Percentiles rank a stretch among this genome's conserved stretches.
phyloP scores from a whole-genome alignment of 2,888 invertebrate genomes.

The Trisateles emortualis region DNA sequence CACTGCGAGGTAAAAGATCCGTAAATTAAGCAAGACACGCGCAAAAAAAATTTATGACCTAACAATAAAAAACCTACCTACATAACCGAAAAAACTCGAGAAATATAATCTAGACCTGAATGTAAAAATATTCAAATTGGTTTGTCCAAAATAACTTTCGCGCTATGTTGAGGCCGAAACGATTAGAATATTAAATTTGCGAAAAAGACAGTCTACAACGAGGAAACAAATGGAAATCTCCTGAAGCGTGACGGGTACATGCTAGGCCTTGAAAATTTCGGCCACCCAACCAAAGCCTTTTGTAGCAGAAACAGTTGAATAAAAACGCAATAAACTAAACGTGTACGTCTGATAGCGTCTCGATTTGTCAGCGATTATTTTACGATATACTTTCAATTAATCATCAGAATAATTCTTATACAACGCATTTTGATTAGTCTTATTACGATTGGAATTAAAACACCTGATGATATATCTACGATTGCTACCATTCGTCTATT shows the following conservation, averaged over 20 bases:
- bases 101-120: constrained; percentile 53
- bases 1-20: constrained; percentile 54
- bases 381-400: constrained; percentile 68
- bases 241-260: constrained; percentile 71
- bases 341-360: constrained; percentile 66
- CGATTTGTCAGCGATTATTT: constrained; percentile 81
- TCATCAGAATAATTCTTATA: constrained; percentile 64
- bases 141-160: constrained; percentile 54
- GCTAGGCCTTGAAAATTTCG: constrained; percentile 79
- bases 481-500: constrained; percentile 46
- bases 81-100: constrained; percentile 51
- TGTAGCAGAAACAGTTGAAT: constrained; percentile 59
- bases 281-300: constrained; percentile 73
- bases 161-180: constrained; percentile 35
- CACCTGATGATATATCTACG: constrained; percentile 58
- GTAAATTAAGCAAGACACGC: constrained; percentile 56
- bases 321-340: constrained; percentile 63
- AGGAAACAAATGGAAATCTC: constrained; percentile 56
- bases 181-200: constrained; percentile 39
- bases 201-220: constrained; percentile 36
- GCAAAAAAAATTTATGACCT: constrained; percentile 50
- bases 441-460: constrained; percentile 62
- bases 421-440: constrained; percentile 62
- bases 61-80: constrained; percentile 54
- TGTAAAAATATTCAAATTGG: constrained; percentile 62